These are phyloP conservation scores for Hydrochoerus hydrochaeris DNA, from an alignment of 2,113 vertebrate genomes.

Conservation along the genomic window DNA sequence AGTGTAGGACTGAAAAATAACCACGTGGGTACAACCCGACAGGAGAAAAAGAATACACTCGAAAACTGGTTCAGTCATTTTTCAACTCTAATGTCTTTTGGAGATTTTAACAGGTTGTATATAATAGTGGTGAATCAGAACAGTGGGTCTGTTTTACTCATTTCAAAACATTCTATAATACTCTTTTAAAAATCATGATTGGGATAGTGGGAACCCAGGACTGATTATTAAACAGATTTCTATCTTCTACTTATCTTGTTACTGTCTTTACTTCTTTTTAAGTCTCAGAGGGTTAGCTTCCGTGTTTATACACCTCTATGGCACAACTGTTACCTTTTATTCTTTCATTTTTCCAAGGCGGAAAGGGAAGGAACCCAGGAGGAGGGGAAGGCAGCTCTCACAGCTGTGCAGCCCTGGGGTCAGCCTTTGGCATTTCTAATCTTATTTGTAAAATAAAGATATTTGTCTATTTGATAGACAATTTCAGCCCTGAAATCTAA, in stretches of 20 bases:
- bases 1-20: constrained; percentile 41
- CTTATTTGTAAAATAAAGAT: not conserved
- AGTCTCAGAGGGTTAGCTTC: not conserved
- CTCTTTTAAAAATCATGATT: not conserved
- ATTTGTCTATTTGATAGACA: not conserved
- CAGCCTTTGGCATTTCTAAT: not conserved
- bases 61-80: not conserved
- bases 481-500: constrained; percentile 19
- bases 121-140: not conserved
- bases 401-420: not conserved
- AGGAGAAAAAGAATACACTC: not conserved
- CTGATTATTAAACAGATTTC: not conserved
- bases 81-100: not conserved
- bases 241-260: not conserved
- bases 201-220: not conserved
- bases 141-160: not conserved
- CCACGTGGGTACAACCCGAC: not conserved
- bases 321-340: not conserved
- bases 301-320: not conserved
- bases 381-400: not conserved
- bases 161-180: constrained; percentile 12
- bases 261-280: not conserved
- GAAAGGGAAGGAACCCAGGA: not conserved
- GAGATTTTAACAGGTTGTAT: not conserved
- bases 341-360: not conserved